phyloP scores from a whole-genome alignment of 1,140 invertebrate genomes.

The Argopecten irradians region DNA sequence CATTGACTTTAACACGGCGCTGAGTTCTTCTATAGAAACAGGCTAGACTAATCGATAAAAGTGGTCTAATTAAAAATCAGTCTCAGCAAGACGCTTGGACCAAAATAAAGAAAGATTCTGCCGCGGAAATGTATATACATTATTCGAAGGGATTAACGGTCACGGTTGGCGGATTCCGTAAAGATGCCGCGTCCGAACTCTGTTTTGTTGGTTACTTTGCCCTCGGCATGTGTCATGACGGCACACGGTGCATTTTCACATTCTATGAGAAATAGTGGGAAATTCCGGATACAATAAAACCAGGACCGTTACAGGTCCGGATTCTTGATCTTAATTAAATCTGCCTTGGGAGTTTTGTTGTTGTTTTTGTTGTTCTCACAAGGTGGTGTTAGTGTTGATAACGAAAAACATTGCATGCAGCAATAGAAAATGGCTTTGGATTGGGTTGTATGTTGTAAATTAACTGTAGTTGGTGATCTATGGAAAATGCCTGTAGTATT shows the following conservation, averaged over 20 bases:
- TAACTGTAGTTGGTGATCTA: too few species aligned
- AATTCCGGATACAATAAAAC: background rate
- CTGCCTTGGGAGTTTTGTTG: background rate
- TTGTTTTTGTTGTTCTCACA: background rate
- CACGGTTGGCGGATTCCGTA: background rate
- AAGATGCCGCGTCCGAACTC: background rate
- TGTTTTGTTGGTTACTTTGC: background rate
- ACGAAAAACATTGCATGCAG: too few species aligned
- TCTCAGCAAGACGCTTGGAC: background rate
- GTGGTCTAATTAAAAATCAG: background rate
- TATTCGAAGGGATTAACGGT: background rate
- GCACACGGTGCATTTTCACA: background rate
- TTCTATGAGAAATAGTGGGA: background rate
- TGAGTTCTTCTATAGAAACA: background rate
- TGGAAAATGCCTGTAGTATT: too few species aligned
- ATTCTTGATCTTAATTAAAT: background rate
- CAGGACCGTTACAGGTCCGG: background rate
- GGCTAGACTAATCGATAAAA: background rate
- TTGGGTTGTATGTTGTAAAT: too few species aligned
- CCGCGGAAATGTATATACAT: background rate
- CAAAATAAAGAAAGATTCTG: background rate
- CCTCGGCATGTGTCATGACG: background rate
- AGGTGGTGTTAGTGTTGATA: background rate
- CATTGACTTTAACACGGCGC: background rate
- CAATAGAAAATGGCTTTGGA: too few species aligned